A percentile compares a stretch with the other conserved stretches of the same genome.
Conservation (phyloP, 2,888 invertebrate genomes). For the Tachina grossa region DNA sequence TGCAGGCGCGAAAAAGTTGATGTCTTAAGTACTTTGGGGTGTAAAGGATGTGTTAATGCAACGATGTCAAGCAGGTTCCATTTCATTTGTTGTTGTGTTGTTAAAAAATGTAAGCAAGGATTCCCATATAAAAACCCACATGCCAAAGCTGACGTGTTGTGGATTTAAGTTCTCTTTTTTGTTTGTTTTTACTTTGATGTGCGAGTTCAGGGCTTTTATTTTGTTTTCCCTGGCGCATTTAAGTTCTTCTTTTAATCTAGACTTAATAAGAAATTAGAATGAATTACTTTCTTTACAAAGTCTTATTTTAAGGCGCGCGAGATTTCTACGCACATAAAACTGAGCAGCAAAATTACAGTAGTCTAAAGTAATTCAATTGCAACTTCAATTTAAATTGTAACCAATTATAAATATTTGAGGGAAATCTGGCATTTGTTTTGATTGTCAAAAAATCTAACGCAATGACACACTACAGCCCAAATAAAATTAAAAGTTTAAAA, state of each 20-base stretch:
- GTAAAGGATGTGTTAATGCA: conserved; percentile 59
- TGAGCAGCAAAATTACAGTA: too few relatives aligned
- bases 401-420: too few relatives aligned
- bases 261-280: conserved; percentile 39
- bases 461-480: too few relatives aligned
- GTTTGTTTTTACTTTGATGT: conserved; percentile 21
- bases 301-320: not conserved
- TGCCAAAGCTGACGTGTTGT: not conserved
- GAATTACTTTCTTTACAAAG: conserved; percentile 27
- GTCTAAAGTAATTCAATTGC: too few relatives aligned
- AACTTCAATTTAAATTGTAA: too few relatives aligned
- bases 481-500: too few relatives aligned
- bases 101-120: conserved; percentile 7
- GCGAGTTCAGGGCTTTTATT: not conserved
- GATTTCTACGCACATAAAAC: too few relatives aligned
- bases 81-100: conserved; percentile 53
- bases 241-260: conserved; percentile 14
- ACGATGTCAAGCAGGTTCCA: conserved; percentile 61
- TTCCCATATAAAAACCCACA: not conserved
- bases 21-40: conserved; percentile 57
- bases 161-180: not conserved
- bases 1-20: not conserved
- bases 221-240: conserved; percentile 30
- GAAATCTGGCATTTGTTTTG: too few relatives aligned
- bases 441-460: too few relatives aligned